phyloP scores from a whole-genome alignment of 2,888 invertebrate species.

The Drosophila glabriapex region DNA sequence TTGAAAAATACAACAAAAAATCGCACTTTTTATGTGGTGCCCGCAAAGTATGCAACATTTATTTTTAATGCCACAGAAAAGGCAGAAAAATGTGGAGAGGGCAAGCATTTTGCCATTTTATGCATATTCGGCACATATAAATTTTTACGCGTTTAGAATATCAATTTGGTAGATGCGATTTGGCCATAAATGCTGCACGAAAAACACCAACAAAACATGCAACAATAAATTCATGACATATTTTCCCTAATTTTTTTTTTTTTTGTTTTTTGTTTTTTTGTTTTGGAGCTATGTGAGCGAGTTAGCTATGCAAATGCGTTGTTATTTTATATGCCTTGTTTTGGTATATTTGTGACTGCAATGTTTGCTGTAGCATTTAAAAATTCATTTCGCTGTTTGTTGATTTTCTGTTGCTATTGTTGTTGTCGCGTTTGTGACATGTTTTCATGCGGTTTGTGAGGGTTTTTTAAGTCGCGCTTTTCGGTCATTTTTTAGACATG shows the following conservation, averaged over 20 bases:
- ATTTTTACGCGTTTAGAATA: conserved; percentile 77
- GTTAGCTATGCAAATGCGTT: not conserved
- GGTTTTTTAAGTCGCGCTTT: conserved; percentile 45
- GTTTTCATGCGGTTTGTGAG: conserved; percentile 63
- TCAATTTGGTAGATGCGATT: conserved; percentile 76
- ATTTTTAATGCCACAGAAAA: conserved; percentile 64
- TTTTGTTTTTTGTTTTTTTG: not conserved
- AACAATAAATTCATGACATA: conserved; percentile 65
- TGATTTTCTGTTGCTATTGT: conserved; percentile 19
- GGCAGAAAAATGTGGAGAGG: not conserved
- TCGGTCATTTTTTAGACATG: conserved; percentile 22
- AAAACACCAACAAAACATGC: conserved; percentile 34
- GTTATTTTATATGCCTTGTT: not conserved
- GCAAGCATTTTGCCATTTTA: conserved; percentile 33
- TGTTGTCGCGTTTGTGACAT: conserved; percentile 64
- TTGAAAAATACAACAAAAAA: conserved; percentile 25
- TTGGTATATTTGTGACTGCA: conserved; percentile 17
- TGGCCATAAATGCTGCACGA: conserved; percentile 62
- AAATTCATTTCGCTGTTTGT: conserved; percentile 47
- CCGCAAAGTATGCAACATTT: conserved; percentile 75
- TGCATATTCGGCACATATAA: conserved; percentile 60
- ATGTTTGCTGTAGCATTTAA: conserved; percentile 49
- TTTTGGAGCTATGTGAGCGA: not conserved
- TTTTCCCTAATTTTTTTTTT: conserved; percentile 24
- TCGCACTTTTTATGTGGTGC: conserved; percentile 52